Evolutionary conservation across 2,888 invertebrate species (phyloP).

Genomic region (Bombylius major): DNA sequence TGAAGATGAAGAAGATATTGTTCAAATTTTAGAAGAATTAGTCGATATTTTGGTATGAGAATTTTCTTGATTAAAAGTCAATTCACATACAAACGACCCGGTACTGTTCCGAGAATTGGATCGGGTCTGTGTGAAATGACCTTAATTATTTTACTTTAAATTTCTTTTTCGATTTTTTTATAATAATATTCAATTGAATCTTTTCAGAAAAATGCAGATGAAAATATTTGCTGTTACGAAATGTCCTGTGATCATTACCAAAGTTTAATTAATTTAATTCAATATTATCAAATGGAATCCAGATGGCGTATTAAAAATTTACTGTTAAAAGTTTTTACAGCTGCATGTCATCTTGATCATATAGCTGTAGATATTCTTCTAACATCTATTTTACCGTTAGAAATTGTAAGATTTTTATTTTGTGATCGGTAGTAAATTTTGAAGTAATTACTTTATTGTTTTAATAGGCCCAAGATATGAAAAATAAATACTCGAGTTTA

Average conservation of each 20-base stretch:
- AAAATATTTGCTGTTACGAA: conserved; percentile 72
- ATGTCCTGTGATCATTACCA: conserved; percentile 73
- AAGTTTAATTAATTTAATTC: conserved; percentile 70
- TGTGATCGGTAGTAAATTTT: conserved; percentile 64
- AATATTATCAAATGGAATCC: conserved; percentile 94
- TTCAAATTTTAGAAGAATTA: conserved; percentile 68
- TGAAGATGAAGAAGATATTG: conserved; percentile 83
- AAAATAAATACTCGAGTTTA: conserved; percentile 62
- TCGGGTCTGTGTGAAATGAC: neutral
- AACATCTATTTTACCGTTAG: conserved; percentile 78
- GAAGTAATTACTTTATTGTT: neutral
- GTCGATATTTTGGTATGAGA: conserved; percentile 66
- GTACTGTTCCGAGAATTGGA: neutral
- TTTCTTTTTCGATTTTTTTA: too few relatives aligned
- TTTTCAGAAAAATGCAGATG: conserved; percentile 79
- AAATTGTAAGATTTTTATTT: conserved; percentile 63
- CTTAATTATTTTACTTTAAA: too few relatives aligned
- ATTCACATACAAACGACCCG: too few relatives aligned
- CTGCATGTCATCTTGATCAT: conserved; percentile 74
- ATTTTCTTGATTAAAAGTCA: conserved; percentile 1
- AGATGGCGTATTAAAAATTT: conserved; percentile 74
- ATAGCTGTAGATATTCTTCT: conserved; percentile 71
- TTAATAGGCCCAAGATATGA: conserved; percentile 53
- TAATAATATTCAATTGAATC: neutral
- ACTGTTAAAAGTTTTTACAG: conserved; percentile 72